Percentiles rank a stretch among this genome's conserved stretches.
phyloP scores from a whole-genome alignment of 1,140 invertebrate species.

The Cotesia chilonis region DNA sequence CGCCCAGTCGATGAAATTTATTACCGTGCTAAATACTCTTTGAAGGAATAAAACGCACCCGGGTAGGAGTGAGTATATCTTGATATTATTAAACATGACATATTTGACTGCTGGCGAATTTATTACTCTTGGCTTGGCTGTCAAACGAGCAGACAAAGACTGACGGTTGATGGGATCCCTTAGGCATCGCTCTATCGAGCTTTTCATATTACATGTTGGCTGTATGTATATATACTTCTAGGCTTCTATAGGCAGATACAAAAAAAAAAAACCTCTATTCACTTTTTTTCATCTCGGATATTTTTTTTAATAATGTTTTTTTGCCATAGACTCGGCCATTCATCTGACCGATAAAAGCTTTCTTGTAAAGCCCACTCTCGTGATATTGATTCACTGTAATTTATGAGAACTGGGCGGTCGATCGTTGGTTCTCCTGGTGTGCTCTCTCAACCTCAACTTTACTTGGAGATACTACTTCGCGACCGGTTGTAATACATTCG shows the following conservation, averaged over 20 bases:
- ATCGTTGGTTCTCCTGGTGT: background rate
- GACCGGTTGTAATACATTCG: constrained; percentile 32
- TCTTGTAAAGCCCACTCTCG: constrained; percentile 42
- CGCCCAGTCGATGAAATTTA: background rate
- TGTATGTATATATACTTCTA: background rate
- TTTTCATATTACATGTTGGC: background rate
- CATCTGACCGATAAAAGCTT: constrained; percentile 42
- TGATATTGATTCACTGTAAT: constrained; percentile 50
- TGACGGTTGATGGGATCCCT: constrained; percentile 3
- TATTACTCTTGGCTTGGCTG: constrained; percentile 25
- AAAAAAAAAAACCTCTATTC: background rate
- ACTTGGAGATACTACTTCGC: constrained; percentile 18
- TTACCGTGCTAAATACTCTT: no score
- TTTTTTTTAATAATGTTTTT: constrained; percentile 6
- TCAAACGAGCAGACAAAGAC: constrained; percentile 10
- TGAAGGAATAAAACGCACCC: no score
- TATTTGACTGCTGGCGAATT: constrained; percentile 39
- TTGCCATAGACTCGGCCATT: constrained; percentile 8
- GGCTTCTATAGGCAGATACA: background rate
- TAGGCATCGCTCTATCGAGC: constrained; percentile 5
- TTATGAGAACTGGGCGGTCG: constrained; percentile 41
- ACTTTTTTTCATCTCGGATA: constrained; percentile 2
- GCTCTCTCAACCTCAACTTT: constrained; percentile 28
- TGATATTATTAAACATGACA: constrained; percentile 33
- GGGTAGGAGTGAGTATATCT: no score